A percentile compares a stretch with the other conserved stretches of the same genome.
These are phyloP conservation scores for Poecilia latipinna DNA, from an alignment of 2,113 vertebrate species.

Conservation along the genomic window DNA sequence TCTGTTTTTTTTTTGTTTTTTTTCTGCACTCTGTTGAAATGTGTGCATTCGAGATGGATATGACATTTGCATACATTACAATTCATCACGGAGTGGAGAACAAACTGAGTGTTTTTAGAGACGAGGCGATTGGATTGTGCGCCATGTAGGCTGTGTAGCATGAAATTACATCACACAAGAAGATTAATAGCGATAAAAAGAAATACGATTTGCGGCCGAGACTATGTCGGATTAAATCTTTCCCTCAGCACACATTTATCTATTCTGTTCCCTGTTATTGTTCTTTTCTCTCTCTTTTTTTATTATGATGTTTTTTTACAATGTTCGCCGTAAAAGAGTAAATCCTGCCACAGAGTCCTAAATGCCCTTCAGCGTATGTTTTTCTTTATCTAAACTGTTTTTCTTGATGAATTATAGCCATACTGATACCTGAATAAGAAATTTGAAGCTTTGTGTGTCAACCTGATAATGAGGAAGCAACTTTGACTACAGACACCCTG, in stretches of 20 bases:
- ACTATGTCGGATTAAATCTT: constrained; percentile 19
- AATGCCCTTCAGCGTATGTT: too few relatives aligned
- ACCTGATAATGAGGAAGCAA: too few relatives aligned
- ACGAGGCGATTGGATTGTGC: constrained; percentile 3
- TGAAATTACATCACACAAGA: constrained; percentile 56
- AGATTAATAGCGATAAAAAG: constrained; percentile 61
- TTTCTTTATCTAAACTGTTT: too few relatives aligned
- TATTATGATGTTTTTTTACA: constrained; percentile 28
- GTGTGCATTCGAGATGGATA: constrained; percentile 45
- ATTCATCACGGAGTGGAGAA: constrained; percentile 38
- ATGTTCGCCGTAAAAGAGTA: not conserved
- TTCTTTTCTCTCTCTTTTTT: not conserved
- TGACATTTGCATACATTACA: constrained; percentile 56
- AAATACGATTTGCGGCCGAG: not conserved
- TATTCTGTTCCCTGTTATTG: not conserved
- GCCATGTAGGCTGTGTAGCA: constrained; percentile 31
- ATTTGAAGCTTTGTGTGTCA: too few relatives aligned
- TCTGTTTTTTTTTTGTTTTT: not conserved
- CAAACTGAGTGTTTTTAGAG: constrained; percentile 41
- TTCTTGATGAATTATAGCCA: too few relatives aligned
- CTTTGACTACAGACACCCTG: too few relatives aligned
- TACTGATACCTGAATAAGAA: too few relatives aligned
- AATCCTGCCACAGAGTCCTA: too few relatives aligned
- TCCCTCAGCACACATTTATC: constrained; percentile 9
- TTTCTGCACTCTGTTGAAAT: constrained; percentile 41